A percentile compares a stretch with the other conserved stretches of the same genome.
Conservation (phyloP, 2,797 vertebrate species). For the Chelidonichthys spinosus region DNA sequence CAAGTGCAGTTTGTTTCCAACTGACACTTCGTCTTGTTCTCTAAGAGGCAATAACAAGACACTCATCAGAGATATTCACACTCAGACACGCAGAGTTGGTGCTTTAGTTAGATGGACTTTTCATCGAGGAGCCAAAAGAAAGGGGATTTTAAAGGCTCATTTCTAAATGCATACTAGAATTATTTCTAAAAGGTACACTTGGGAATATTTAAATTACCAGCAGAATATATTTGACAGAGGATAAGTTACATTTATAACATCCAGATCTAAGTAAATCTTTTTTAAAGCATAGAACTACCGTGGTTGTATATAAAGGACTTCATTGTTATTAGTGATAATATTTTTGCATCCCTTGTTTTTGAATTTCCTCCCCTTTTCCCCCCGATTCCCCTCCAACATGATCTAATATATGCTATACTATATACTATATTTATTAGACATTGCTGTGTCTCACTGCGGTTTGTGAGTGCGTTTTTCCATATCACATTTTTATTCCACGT, state of each 20-base stretch:
- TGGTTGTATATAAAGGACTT: too few species aligned
- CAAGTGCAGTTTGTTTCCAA: slow-evolving; percentile 30
- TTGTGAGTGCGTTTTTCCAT: too few species aligned
- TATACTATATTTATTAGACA: too few species aligned
- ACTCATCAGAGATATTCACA: slow-evolving; percentile 14
- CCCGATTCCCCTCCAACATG: too few species aligned
- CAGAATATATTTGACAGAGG: background rate
- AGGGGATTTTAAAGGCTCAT: background rate
- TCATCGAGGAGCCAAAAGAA: slow-evolving; percentile 6
- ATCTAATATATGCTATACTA: too few species aligned
- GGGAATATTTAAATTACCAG: too few species aligned
- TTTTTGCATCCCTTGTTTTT: too few species aligned
- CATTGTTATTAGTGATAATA: too few species aligned
- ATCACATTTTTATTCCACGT: too few species aligned
- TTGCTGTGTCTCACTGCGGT: too few species aligned
- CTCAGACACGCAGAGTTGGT: slow-evolving; percentile 21
- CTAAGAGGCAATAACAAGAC: slow-evolving; percentile 28
- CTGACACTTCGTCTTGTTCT: slow-evolving; percentile 36
- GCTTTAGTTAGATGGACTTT: slow-evolving; percentile 6
- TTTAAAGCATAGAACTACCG: too few species aligned
- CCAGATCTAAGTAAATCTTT: background rate
- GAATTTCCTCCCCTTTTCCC: background rate
- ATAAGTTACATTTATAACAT: background rate
- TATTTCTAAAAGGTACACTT: background rate
- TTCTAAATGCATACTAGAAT: background rate